A percentile compares a stretch with the other conserved stretches of the same genome.
phyloP scores from a whole-genome alignment of 2,888 invertebrate species.

The Spodoptera littoralis region DNA sequence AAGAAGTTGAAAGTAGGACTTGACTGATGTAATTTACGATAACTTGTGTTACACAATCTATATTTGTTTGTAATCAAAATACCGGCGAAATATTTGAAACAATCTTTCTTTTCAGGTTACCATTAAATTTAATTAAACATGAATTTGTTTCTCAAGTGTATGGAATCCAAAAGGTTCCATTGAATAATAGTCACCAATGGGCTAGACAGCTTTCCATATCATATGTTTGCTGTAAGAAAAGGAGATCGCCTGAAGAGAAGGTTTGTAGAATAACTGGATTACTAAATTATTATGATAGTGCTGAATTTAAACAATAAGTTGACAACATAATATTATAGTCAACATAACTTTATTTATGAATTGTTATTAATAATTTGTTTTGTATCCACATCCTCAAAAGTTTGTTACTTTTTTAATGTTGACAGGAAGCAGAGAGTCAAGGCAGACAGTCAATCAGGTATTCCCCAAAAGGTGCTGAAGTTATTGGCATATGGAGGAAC shows the following conservation, averaged over 20 bases:
- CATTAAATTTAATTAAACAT: conserved; percentile 64
- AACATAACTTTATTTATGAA: no score
- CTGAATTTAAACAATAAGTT: no score
- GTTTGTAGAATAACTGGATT: conserved; percentile 69
- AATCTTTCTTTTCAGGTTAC: conserved; percentile 66
- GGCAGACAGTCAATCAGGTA: conserved; percentile 89
- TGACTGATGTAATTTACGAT: no score
- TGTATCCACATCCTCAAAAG: background rate
- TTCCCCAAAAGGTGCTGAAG: conserved; percentile 87
- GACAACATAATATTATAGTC: no score
- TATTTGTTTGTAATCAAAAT: no score
- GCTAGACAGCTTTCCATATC: conserved; percentile 72
- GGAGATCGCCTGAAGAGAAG: conserved; percentile 90
- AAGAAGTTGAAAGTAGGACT: no score
- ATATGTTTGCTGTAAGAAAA: conserved; percentile 85
- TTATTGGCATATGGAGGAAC: conserved; percentile 93
- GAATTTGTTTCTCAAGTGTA: conserved; percentile 61
- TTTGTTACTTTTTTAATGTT: background rate
- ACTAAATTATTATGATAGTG: no score
- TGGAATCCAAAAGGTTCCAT: conserved; percentile 50
- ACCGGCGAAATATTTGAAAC: no score
- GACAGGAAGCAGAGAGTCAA: conserved; percentile 71
- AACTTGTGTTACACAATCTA: no score
- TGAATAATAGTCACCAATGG: conserved; percentile 50
- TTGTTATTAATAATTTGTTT: no score